A percentile compares a stretch with the other conserved stretches of the same genome.
These are phyloP conservation scores for Myotis findleyi DNA, from an alignment of 2,797 vertebrate species.

Conservation along the genomic window DNA sequence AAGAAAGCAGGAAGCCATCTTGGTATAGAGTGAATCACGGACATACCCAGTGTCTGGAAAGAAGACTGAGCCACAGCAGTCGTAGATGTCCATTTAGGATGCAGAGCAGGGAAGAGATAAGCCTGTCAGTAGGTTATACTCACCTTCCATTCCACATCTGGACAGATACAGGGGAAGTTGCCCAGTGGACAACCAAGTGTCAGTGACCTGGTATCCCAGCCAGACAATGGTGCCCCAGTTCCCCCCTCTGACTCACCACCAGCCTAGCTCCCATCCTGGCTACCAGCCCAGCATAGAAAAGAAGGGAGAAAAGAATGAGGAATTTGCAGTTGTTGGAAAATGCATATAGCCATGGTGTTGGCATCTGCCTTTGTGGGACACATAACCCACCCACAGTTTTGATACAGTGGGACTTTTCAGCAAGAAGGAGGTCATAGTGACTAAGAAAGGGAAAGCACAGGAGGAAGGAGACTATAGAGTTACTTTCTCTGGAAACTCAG, in stretches of 20 bases:
- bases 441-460: background rate
- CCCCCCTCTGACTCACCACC: slow-evolving; percentile 39
- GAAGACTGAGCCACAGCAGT: background rate
- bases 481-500: background rate
- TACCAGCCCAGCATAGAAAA: slow-evolving; percentile 54
- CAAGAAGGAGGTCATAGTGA: background rate
- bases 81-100: background rate
- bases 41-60: background rate
- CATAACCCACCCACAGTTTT: slow-evolving; percentile 47
- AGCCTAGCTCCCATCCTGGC: slow-evolving; percentile 52
- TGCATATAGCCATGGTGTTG: background rate
- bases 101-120: background rate
- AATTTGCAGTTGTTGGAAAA: slow-evolving; percentile 68
- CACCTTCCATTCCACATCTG: background rate
- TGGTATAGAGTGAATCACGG: background rate
- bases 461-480: background rate
- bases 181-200: slow-evolving; percentile 13
- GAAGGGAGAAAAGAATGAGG: slow-evolving; percentile 48
- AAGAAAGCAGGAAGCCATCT: background rate
- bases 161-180: slow-evolving; percentile 5
- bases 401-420: slow-evolving; percentile 64
- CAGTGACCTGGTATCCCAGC: slow-evolving; percentile 49
- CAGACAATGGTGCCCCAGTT: slow-evolving; percentile 41
- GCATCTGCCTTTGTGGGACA: slow-evolving; percentile 50
- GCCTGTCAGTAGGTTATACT: background rate